Conservation (phyloP, 2,888 invertebrate species). For the Drosophila mimica region DNA sequence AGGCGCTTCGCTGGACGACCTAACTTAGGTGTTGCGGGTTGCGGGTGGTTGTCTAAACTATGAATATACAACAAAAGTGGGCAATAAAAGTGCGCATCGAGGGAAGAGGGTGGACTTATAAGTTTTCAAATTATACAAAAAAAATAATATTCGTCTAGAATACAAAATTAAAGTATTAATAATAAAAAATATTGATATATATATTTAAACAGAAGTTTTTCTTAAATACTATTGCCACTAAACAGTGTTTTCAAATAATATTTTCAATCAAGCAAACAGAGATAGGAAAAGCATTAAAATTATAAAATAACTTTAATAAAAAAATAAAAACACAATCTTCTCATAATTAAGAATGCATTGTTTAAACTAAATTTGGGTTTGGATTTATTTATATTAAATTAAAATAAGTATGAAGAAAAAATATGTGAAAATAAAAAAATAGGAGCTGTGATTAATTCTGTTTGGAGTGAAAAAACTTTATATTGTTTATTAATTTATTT, state of each 20-base stretch:
- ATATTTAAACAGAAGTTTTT: neutral
- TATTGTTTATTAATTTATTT: neutral
- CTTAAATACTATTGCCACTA: neutral
- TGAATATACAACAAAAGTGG: conserved; percentile 62
- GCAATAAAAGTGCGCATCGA: conserved; percentile 36
- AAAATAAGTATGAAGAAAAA: neutral
- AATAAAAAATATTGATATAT: neutral
- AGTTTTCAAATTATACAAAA: conserved; percentile 1
- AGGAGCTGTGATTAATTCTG: neutral
- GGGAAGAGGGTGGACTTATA: neutral
- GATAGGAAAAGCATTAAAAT: neutral
- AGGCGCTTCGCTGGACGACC: conserved; percentile 22
- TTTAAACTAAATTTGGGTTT: too few relatives aligned
- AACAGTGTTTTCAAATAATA: neutral
- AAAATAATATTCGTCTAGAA: neutral
- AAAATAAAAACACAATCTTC: neutral
- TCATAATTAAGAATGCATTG: neutral
- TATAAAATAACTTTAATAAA: neutral
- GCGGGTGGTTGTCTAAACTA: conserved; percentile 40
- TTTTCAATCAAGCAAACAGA: neutral
- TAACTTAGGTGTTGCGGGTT: neutral
- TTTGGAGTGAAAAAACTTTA: neutral
- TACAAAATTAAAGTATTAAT: neutral
- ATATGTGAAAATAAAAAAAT: rapidly evolving
- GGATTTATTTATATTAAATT: neutral